Conservation (phyloP, 2,113 vertebrate genomes). For the Nyctibius bracteatus region DNA sequence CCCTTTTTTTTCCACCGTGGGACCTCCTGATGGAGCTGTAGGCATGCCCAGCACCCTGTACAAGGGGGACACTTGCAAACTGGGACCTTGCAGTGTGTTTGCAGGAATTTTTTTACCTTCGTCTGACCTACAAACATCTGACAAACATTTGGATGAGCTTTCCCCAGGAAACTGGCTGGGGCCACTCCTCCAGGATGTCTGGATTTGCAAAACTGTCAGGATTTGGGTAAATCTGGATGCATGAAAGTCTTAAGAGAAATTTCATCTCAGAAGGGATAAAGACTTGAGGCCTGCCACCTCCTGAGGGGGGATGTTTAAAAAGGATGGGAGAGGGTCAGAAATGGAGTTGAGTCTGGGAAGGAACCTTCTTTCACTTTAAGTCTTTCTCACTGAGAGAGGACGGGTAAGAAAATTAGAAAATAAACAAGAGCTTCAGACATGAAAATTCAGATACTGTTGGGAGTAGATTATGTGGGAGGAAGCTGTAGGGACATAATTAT, state of each 20-base stretch:
- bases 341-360: not conserved
- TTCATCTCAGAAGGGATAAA: not conserved
- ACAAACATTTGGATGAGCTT: not conserved
- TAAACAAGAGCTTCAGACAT: not conserved
- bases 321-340: not conserved
- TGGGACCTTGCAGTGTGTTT: not conserved
- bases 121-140: not conserved
- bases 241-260: not conserved
- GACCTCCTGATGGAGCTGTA: not conserved
- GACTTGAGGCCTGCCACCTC: not conserved
- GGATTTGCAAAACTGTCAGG: not conserved
- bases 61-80: accelerated
- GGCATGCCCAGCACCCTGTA: not conserved
- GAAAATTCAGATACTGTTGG: not conserved
- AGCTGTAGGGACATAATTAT: not conserved
- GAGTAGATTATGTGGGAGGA: not conserved
- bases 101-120: not conserved
- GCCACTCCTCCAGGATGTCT: not conserved
- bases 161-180: not conserved
- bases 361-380: not conserved
- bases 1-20: not conserved
- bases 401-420: not conserved
- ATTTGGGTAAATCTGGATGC: not conserved
- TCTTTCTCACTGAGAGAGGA: not conserved
- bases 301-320: not conserved